Conservation (phyloP, 2,113 vertebrate genomes). For the Zosterops lateralis region DNA sequence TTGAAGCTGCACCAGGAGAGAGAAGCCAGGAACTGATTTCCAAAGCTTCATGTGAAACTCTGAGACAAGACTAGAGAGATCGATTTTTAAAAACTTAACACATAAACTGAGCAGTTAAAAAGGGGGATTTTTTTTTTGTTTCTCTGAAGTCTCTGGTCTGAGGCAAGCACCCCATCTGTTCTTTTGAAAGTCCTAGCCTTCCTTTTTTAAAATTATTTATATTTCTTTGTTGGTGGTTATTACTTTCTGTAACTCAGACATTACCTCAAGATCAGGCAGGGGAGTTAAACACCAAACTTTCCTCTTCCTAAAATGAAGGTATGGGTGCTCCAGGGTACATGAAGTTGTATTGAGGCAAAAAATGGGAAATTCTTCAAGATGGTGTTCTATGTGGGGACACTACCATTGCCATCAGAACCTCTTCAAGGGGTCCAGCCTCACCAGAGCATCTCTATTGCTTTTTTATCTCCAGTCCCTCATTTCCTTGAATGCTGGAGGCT, state of each 20-base stretch:
- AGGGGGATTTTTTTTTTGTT: not conserved
- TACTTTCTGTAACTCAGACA: not conserved
- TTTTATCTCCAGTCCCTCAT: not conserved
- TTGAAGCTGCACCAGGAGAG: not conserved
- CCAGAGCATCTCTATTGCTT: not conserved
- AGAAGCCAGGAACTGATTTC: not conserved
- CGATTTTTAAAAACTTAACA: not conserved
- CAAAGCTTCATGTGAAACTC: not conserved
- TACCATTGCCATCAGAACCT: not conserved
- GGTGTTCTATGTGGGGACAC: not conserved
- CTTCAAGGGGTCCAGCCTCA: not conserved
- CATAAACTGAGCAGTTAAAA: not conserved
- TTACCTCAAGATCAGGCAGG: not conserved
- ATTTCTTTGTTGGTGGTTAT: not conserved
- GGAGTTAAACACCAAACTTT: not conserved
- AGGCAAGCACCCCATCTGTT: not conserved
- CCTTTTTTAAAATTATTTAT: fast-evolving
- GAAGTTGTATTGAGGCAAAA: not conserved
- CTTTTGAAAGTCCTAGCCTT: not conserved
- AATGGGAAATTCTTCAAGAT: not conserved
- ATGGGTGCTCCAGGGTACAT: not conserved
- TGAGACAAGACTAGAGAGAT: not conserved
- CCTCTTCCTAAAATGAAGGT: not conserved
- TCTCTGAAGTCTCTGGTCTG: not conserved
- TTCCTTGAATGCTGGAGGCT: not conserved